Conservation (phyloP, 1,140 invertebrate species). For the Eurosta solidaginis region DNA sequence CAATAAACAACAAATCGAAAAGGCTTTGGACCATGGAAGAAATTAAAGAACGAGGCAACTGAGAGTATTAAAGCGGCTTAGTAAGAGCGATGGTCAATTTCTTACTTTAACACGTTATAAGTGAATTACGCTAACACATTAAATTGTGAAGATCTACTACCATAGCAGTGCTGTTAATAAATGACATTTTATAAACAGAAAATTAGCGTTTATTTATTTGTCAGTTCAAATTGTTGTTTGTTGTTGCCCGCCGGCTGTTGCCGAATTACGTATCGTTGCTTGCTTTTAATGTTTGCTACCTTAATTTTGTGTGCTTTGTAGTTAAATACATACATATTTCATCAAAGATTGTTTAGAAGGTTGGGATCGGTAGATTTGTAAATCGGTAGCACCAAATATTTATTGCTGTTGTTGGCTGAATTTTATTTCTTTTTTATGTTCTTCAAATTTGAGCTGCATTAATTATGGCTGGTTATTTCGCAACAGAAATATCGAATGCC, state of each 20-base stretch:
- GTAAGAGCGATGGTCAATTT: too few relatives aligned
- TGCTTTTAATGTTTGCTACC: background rate
- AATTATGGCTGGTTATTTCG: background rate
- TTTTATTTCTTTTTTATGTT: background rate
- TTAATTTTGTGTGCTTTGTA: background rate
- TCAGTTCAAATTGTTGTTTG: too few relatives aligned
- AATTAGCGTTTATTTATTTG: too few relatives aligned
- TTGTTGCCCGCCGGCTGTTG: background rate
- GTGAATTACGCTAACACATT: too few relatives aligned
- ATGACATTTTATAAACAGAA: too few relatives aligned
- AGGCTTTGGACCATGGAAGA: too few relatives aligned
- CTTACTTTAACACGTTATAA: too few relatives aligned
- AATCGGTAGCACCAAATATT: background rate
- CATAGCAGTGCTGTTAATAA: too few relatives aligned
- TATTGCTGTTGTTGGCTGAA: background rate
- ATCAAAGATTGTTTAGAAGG: background rate
- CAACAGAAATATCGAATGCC: background rate
- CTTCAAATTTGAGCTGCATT: background rate
- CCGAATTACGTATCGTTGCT: background rate
- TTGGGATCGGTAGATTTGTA: background rate
- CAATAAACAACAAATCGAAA: too few relatives aligned
- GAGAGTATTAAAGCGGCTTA: too few relatives aligned
- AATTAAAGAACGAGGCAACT: too few relatives aligned
- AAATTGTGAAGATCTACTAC: too few relatives aligned
- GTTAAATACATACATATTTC: constrained; percentile 5